These are phyloP conservation scores for Cryptocheilus praepositus DNA, from an alignment of 2,888 invertebrate genomes.

Conservation along the genomic window DNA sequence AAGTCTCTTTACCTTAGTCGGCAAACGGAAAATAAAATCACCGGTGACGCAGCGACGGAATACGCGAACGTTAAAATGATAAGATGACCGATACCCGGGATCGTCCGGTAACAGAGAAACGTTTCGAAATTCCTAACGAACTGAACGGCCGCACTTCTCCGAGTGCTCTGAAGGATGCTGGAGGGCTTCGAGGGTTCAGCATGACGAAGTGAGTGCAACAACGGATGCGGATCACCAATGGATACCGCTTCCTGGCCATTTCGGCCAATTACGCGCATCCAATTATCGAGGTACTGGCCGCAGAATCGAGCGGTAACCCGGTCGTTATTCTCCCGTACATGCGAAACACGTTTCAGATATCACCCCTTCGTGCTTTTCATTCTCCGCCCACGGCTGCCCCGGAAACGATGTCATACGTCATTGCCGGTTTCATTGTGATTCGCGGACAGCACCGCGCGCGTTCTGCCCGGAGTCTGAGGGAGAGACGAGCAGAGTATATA, in stretches of 20 bases:
- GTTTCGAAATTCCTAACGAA: conserved; percentile 18
- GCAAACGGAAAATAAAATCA: no score
- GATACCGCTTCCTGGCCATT: conserved; percentile 49
- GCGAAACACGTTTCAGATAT: conserved; percentile 61
- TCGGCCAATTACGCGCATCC: conserved; percentile 64
- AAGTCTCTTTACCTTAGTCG: no score
- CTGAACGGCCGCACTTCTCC: neutral
- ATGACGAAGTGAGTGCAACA: conserved; percentile 14
- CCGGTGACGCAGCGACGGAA: no score
- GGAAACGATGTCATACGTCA: conserved; percentile 56
- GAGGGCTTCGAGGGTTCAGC: no score
- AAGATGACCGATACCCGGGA: no score
- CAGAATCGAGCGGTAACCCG: conserved; percentile 42
- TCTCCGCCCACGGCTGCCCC: conserved; percentile 45
- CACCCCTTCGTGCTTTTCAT: conserved; percentile 59
- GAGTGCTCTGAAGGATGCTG: conserved; percentile 14
- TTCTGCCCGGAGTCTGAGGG: conserved; percentile 37
- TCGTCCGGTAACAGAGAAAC: neutral
- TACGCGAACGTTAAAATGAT: no score
- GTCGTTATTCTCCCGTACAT: conserved; percentile 60
- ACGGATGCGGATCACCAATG: conserved; percentile 28
- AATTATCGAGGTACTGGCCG: conserved; percentile 57
- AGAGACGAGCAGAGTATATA: neutral
- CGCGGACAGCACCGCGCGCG: conserved; percentile 41
- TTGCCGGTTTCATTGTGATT: conserved; percentile 56